Conservation (phyloP, 2,113 vertebrate species). For the Coracopsis vasa region DNA sequence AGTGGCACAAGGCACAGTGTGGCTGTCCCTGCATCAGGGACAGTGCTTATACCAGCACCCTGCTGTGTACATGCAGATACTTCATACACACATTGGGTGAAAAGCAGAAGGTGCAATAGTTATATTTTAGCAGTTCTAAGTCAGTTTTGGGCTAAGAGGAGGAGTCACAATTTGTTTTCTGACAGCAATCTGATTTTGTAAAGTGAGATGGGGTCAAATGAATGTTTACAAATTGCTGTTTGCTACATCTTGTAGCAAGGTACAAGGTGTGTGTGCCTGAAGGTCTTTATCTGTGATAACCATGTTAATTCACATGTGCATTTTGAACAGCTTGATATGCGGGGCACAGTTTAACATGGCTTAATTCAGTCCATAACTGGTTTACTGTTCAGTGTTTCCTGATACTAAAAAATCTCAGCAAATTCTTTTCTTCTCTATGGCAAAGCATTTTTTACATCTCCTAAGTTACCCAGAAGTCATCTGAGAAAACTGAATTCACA, state of each 20-base stretch:
- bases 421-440: not conserved
- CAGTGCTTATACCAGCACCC: not conserved
- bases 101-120: not conserved
- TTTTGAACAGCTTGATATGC: not conserved
- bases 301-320: not conserved
- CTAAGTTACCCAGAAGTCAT: not conserved
- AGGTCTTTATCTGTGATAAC: not conserved
- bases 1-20: not conserved
- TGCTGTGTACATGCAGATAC: accelerated
- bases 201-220: not conserved
- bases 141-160: not conserved
- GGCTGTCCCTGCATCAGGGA: not conserved
- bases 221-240: not conserved
- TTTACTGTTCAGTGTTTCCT: not conserved
- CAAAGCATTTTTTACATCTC: not conserved
- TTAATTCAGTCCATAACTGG: not conserved
- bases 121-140: not conserved
- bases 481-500: not conserved
- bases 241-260: not conserved
- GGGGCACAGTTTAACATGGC: not conserved
- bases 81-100: not conserved
- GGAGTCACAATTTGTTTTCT: not conserved
- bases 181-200: not conserved
- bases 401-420: not conserved
- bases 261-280: not conserved